Evolutionary conservation across 2,797 vertebrate species (phyloP), one percentile per base, ranked within the genome.

Genomic region (Halcyon leucocephala): DNA sequence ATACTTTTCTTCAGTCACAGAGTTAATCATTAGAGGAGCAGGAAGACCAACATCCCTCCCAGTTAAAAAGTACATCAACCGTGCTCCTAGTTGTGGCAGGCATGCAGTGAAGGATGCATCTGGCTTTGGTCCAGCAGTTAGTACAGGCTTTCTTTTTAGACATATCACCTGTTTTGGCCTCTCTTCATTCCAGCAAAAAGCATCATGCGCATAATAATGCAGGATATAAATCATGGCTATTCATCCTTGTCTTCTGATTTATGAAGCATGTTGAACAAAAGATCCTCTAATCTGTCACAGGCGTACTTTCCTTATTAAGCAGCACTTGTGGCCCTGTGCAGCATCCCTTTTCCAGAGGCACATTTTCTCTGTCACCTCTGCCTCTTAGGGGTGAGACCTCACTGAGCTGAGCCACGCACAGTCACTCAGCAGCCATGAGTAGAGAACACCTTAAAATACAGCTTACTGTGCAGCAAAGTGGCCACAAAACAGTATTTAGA

Each of bases 261-360:
- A 71, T 6, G 29, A 13, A 26, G 51, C 8, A 0, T 55, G 11
- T 39, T 58, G 60, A 78, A 82, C 82, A 71, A 60, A 52, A 77
- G 67, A 62, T 31, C 26, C 54, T 62, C n/a, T 41, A 7, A 42
- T 17, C n/a, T 52, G 90, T 55, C 66, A n/a, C 41, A 54, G 41
- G 18, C 0, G 0, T 9, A 35, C 28, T 60, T 51, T 16, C 44
- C 79, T 62, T 35, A 13, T 7, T 5, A 28, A 65, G 44, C 67
- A 49, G 58, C 52, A 29, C 25, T 48, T 39, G 28, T 1, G 0
- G 52, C 17, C 44, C 26, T 3, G 0, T 10, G 31, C 62, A 41
- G 49, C 7, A 16, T 12, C 60, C 49, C 49, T 48, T 65, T 60
- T 37, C 35, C 77, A 52, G 46, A 12, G 37, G 7, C 17, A 48